These are phyloP conservation scores for Siniperca chuatsi DNA, from an alignment of 2,113 vertebrate species.

Conservation along the genomic window DNA sequence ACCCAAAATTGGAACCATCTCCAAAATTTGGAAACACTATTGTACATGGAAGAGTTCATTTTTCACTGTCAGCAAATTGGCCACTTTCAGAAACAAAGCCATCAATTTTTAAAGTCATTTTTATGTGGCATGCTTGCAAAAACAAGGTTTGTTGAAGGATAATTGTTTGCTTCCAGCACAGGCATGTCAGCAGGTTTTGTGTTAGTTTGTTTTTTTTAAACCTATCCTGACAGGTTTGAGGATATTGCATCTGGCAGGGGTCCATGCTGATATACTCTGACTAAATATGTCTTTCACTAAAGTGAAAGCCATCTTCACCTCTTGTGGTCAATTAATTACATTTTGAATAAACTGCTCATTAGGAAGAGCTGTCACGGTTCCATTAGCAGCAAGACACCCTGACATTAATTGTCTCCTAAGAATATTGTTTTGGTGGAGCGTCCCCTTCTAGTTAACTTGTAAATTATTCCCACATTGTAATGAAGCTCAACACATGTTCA, in stretches of 20 bases:
- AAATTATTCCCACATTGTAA: constrained; percentile 23
- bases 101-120: constrained; percentile 59
- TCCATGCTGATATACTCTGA: constrained; percentile 15
- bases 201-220: neutral
- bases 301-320: constrained; percentile 34
- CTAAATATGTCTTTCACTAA: constrained; percentile 42
- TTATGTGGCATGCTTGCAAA: constrained; percentile 46
- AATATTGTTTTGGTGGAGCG: constrained; percentile 36
- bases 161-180: constrained; percentile 44
- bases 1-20: constrained; percentile 29
- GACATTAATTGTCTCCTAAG: constrained; percentile 38
- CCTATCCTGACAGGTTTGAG: constrained; percentile 27
- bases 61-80: constrained; percentile 57
- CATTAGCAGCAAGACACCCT: constrained; percentile 25
- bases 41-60: constrained; percentile 37
- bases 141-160: constrained; percentile 30
- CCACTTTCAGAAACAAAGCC: constrained; percentile 59
- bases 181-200: constrained; percentile 38
- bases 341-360: constrained; percentile 58
- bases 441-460: constrained; percentile 28
- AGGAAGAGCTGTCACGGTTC: constrained; percentile 46
- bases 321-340: constrained; percentile 54
- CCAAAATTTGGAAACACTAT: constrained; percentile 18
- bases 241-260: constrained; percentile 11
- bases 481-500: constrained; percentile 31